Percentiles rank a stretch among this genome's conserved stretches.
phyloP scores from a whole-genome alignment of 1,140 invertebrate species.

The Lamellibrachia luymesi region DNA sequence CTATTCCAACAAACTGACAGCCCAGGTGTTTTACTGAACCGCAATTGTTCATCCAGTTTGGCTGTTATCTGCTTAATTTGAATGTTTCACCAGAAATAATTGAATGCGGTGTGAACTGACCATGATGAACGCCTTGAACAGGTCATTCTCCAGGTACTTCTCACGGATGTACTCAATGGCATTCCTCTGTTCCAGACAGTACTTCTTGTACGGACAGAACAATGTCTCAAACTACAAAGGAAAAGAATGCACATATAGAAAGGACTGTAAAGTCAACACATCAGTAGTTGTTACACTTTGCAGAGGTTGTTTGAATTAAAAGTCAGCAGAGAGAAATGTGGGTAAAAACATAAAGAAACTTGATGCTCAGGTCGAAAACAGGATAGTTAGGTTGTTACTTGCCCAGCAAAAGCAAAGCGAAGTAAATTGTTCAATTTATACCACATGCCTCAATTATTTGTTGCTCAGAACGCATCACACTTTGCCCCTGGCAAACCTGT shows the following conservation, averaged over 20 bases:
- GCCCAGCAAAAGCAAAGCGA: no score
- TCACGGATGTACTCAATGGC: conserved; percentile 85
- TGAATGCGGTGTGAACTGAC: conserved; percentile 59
- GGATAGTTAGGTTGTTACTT: no score
- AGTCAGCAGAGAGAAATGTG: no score
- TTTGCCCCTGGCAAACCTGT: no score
- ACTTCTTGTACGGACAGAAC: conserved; percentile 76
- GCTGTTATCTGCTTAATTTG: no score
- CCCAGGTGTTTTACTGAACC: not conserved
- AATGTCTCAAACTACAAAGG: conserved; percentile 68
- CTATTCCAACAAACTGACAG: not conserved
- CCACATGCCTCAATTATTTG: no score
- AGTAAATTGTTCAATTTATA: no score
- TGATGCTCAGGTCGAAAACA: no score
- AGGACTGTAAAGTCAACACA: not conserved
- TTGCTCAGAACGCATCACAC: no score
- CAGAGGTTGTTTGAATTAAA: no score
- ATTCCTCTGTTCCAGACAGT: conserved; percentile 80
- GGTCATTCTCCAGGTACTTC: conserved; percentile 77
- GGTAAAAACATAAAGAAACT: no score
- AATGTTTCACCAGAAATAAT: not conserved
- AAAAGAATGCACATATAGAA: conserved; percentile 29
- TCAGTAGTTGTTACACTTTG: no score
- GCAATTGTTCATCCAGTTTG: not conserved
- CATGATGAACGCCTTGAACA: conserved; percentile 83